phyloP scores from a whole-genome alignment of 2,888 invertebrate species.

The Apotomis betuletana region DNA sequence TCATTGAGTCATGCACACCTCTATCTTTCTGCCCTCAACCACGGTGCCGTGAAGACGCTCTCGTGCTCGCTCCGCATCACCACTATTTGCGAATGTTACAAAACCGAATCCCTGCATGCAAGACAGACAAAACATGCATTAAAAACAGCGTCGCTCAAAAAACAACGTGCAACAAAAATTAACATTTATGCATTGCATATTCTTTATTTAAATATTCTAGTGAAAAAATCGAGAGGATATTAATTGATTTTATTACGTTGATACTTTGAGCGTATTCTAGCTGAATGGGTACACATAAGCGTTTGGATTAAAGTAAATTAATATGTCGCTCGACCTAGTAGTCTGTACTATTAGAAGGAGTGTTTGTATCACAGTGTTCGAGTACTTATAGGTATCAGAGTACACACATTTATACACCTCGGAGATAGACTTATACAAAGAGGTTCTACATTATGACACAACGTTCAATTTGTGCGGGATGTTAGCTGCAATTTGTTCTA shows the following conservation, averaged over 20 bases:
- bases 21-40: slow-evolving; percentile 99
- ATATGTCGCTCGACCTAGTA: slow-evolving; percentile 75
- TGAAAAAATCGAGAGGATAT: slow-evolving; percentile 78
- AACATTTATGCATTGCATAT: slow-evolving; percentile 85
- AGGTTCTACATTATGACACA: slow-evolving; percentile 68
- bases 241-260: slow-evolving; percentile 78
- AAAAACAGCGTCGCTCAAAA: slow-evolving; percentile 91
- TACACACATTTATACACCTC: slow-evolving; percentile 57
- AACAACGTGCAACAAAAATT: slow-evolving; percentile 90
- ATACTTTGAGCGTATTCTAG: slow-evolving; percentile 83
- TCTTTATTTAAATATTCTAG: slow-evolving; percentile 79
- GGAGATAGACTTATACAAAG: slow-evolving; percentile 58
- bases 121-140: slow-evolving; percentile 98
- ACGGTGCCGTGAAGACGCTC: slow-evolving; percentile 99
- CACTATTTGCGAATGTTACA: slow-evolving; percentile 99
- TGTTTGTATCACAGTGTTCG: slow-evolving; percentile 65
- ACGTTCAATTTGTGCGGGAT: slow-evolving; percentile 69
- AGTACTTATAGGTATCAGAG: slow-evolving; percentile 40
- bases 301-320: slow-evolving; percentile 79
- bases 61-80: slow-evolving; percentile 99
- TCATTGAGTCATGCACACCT: slow-evolving; percentile 97
- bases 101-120: slow-evolving; percentile 99
- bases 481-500: slow-evolving; percentile 82
- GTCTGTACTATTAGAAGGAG: slow-evolving; percentile 72
- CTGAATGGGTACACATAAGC: slow-evolving; percentile 83